Evolutionary conservation across 2,113 vertebrate genomes (phyloP).

Genomic region (Ammodramus savannarum): DNA sequence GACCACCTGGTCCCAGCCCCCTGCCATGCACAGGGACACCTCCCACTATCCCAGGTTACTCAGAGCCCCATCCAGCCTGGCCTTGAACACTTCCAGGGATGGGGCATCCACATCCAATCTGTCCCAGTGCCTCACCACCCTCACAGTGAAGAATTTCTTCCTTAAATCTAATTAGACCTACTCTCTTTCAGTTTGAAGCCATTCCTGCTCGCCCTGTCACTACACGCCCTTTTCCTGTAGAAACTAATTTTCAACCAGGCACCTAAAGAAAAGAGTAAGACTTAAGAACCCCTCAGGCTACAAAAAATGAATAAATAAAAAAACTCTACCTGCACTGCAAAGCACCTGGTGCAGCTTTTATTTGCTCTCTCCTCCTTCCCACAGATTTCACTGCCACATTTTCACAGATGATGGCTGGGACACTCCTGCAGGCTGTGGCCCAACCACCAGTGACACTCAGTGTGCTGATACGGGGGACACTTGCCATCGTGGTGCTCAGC

Average conservation of each 20-base stretch:
- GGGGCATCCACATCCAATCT: background rate
- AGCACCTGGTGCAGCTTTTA: background rate
- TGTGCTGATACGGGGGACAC: background rate
- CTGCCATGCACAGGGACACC: no score
- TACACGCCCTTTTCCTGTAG: background rate
- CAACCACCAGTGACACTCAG: background rate
- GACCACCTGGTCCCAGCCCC: no score
- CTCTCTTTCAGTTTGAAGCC: background rate
- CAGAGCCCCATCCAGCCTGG: background rate
- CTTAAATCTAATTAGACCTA: background rate
- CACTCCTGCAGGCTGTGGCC: background rate
- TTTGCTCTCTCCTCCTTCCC: background rate
- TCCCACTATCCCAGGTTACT: background rate
- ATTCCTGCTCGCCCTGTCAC: background rate
- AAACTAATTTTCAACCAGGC: background rate
- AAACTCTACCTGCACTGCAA: background rate
- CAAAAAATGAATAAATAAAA: background rate
- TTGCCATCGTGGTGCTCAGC: background rate
- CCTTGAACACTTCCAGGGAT: background rate
- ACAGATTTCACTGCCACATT: accelerated
- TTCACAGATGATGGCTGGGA: background rate
- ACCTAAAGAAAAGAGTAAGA: background rate
- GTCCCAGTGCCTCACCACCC: accelerated
- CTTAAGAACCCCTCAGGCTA: background rate
- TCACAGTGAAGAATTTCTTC: background rate